These are phyloP conservation scores for Dicyrtomina minuta DNA, from an alignment of 2,888 invertebrate species.

Conservation along the genomic window DNA sequence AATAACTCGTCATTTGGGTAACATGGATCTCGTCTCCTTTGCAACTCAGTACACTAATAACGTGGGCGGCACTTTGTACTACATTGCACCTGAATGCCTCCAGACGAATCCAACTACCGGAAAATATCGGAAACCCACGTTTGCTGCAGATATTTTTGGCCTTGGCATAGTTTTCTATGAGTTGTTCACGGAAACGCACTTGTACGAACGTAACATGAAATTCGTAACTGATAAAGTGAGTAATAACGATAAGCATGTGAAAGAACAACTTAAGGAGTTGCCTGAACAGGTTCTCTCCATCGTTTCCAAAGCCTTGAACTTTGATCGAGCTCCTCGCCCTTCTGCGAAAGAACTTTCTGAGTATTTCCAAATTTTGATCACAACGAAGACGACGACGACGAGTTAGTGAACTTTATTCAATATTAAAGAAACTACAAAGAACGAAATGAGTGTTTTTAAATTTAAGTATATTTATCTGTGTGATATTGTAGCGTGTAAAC, in stretches of 20 bases:
- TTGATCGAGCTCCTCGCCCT: neutral
- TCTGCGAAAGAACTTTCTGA: neutral
- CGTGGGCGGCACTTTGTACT: conserved; percentile 27
- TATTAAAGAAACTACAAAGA: too few relatives aligned
- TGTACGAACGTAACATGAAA: neutral
- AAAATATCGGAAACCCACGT: conserved; percentile 21
- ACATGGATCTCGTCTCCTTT: conserved; percentile 16
- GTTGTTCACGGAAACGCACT: neutral
- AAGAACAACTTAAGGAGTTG: conserved; percentile 7
- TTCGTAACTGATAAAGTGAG: too few relatives aligned
- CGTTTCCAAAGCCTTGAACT: neutral
- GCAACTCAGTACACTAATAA: conserved; percentile 13
- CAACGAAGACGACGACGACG: too few relatives aligned
- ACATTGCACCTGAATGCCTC: conserved; percentile 27
- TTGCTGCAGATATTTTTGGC: conserved; percentile 16
- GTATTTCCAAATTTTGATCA: neutral
- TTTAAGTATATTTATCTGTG: too few relatives aligned
- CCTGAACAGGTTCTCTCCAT: neutral
- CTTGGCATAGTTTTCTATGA: too few relatives aligned
- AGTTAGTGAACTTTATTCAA: too few relatives aligned
- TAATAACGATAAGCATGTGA: neutral
- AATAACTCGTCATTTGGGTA: conserved; percentile 25
- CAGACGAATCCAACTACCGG: conserved; percentile 1
- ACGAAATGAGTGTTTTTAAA: too few relatives aligned
- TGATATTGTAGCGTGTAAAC: too few relatives aligned